These are phyloP conservation scores for Halocaridina rubra DNA, from an alignment of 2,888 invertebrate species.

Conservation along the genomic window DNA sequence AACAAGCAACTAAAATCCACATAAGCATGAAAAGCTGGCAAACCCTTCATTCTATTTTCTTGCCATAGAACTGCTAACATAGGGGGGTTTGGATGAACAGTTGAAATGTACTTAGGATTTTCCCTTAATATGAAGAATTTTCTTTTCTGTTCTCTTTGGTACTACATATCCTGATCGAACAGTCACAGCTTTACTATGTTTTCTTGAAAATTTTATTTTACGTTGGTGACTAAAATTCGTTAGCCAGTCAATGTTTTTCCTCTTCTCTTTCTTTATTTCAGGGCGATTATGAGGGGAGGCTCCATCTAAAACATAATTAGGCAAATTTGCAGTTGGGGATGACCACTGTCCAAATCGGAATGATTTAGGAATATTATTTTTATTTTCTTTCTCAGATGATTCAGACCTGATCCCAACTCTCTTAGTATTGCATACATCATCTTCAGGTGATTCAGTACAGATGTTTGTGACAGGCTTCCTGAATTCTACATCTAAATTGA, in stretches of 20 bases:
- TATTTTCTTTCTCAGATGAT: background rate
- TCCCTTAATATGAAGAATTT: conserved; percentile 19
- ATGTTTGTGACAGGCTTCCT: conserved; percentile 40
- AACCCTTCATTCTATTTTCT: too few relatives aligned
- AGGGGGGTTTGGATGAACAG: too few relatives aligned
- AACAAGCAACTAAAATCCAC: too few relatives aligned
- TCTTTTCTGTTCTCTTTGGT: background rate
- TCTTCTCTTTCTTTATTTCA: conserved; percentile 30
- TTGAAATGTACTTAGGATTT: too few relatives aligned
- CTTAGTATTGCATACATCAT: background rate
- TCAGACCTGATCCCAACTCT: too few relatives aligned
- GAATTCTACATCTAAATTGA: conserved; percentile 2
- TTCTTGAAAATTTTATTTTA: conserved; percentile 28
- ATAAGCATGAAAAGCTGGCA: too few relatives aligned
- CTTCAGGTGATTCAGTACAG: background rate
- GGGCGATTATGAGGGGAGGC: conserved; percentile 53
- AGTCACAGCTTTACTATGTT: background rate
- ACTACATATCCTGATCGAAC: background rate
- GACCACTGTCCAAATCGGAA: conserved; percentile 21
- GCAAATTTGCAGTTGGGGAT: conserved; percentile 61
- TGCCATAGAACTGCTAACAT: too few relatives aligned
- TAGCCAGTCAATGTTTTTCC: conserved; percentile 38
- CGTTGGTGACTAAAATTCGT: conserved; percentile 43
- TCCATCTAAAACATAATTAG: conserved; percentile 57
- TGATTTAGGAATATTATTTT: background rate